phyloP scores from a whole-genome alignment of 2,797 vertebrate species.

The Oreochromis mossambicus region DNA sequence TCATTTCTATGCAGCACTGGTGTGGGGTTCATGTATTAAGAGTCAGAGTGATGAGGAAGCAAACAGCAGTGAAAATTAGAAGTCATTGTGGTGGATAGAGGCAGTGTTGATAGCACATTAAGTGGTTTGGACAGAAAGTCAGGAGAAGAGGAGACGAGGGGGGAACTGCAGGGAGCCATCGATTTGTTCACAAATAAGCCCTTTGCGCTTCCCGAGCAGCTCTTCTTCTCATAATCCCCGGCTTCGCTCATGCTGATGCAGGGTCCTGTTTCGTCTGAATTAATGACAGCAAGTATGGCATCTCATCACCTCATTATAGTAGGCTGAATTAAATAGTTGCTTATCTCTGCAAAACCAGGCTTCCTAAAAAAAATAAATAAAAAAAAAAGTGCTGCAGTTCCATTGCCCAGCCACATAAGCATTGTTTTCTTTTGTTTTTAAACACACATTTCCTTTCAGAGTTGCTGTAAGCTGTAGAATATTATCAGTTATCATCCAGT shows the following conservation, averaged over 20 bases:
- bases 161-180: slow-evolving; percentile 5
- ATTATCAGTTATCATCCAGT: neutral
- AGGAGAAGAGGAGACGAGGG: neutral
- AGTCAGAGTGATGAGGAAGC: neutral
- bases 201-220: slow-evolving; percentile 14
- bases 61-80: slow-evolving; percentile 16
- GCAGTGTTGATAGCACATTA: slow-evolving; percentile 23
- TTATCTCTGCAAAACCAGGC: slow-evolving; percentile 45
- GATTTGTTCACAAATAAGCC: slow-evolving; percentile 47
- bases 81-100: slow-evolving; percentile 9
- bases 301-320: slow-evolving; percentile 42
- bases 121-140: slow-evolving; percentile 18
- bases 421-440: slow-evolving; percentile 7
- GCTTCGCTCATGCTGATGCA: slow-evolving; percentile 38
- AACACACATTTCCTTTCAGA: neutral
- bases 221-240: slow-evolving; percentile 25
- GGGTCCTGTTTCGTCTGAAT: slow-evolving; percentile 41
- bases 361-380: neutral
- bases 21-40: neutral
- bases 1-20: neutral
- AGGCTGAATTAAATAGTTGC: slow-evolving; percentile 28
- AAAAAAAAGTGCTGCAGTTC: neutral
- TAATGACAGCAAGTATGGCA: slow-evolving; percentile 38
- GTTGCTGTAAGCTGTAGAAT: neutral
- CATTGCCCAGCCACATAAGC: neutral